Base-by-base conservation (phyloP, 1,140 invertebrate genomes). In the Hylaeus anthracinus region DNA sequence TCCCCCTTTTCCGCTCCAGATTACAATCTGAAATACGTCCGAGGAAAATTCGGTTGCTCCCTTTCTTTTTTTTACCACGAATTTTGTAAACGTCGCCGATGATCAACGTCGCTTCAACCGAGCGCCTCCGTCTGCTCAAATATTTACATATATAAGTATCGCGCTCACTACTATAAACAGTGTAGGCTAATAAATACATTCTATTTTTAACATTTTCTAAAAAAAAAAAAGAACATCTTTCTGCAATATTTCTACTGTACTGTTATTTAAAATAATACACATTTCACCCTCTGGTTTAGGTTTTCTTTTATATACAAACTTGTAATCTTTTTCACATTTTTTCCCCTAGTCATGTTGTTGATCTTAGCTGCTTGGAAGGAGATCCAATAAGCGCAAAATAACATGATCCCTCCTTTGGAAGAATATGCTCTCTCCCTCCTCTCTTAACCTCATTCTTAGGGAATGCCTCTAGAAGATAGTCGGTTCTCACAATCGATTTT, bases 401-500 rank as follows among this genome's bases (percentile, higher is more conserved):
- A 45, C 6, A 15, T 60, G 26, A 67, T 76, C 53, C 45, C 10
- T 39, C 55, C 41, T 1, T 3, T 6, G 53, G 5, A 48, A 15
- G 2, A 48, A 41, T 48, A 15, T 66, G 66, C 55, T 48, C 26
- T 15, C 64, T 60, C 43, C n/a, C 37, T 26, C 8, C 8, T 48
- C 9, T 53, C 26, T 15, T 51, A 48, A 67, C 53, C 60, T n/a
- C 5, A 14, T 69, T 58, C 14, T 1, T 41, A 43, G 53, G n/a
- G 41, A 53, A 58, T 60, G 14, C 8, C 39, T 26, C 26, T 8
- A 3, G 63, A 56, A 75, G 53, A 58, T 75, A 76, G 72, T 55
- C 37, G 45, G 73, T 55, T 75, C 53, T 41, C n/a, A 9, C n/a
- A 26, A 76, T 76, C 74, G 74, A 76, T 56, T 73, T 65, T 58